Base-by-base conservation (phyloP, 2,113 vertebrate species). In the Channa argus region DNA sequence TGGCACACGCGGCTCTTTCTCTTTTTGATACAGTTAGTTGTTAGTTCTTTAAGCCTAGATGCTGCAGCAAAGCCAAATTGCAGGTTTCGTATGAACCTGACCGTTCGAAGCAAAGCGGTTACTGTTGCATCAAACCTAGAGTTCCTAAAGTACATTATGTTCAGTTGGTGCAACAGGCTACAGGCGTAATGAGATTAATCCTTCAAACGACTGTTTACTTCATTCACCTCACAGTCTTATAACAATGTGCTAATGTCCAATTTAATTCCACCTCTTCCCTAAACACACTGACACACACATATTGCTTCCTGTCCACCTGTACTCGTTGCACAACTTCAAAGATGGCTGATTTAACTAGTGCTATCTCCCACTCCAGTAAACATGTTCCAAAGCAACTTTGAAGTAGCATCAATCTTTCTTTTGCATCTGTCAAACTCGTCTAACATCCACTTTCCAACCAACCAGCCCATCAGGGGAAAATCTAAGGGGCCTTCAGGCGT, bases 361-460 rank as follows among this genome's bases (percentile, higher is more conserved):
- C 79, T 45, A 74, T 86, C 80, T 83, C 85, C 77, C 73, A 71
- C 79, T 83, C 77, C 83, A 85, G 79, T 83, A 84, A 88, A 77
- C 84, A 82, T 72, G 77, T 55, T 82, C 74, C 72, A 61, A 79
- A 52, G 54, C 8, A 2, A 43, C 89, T 90, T 89, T 89, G 82
- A 89, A 88, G 89, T 85, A 2, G 71, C 83, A 85, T 91, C 85
- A 89, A 91, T 92, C 89, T 91, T 78, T 75, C 82, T 50, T 83
- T 82, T 72, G 83, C 86, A 85, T 91, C 84, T 82, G 88, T 86
- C 86, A 84, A 78, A 86, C 80, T 86, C 75, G 74, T 76, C 83
- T 51, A 36, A 65, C 83, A 81, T 88, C 80, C 83, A 78, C 80
- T 87, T 75, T 56, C 75, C 68, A 36, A 61, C 75, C 84, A 83